These are phyloP conservation scores for Lomographa bimaculata DNA, from an alignment of 2,888 invertebrate species.

Conservation along the genomic window DNA sequence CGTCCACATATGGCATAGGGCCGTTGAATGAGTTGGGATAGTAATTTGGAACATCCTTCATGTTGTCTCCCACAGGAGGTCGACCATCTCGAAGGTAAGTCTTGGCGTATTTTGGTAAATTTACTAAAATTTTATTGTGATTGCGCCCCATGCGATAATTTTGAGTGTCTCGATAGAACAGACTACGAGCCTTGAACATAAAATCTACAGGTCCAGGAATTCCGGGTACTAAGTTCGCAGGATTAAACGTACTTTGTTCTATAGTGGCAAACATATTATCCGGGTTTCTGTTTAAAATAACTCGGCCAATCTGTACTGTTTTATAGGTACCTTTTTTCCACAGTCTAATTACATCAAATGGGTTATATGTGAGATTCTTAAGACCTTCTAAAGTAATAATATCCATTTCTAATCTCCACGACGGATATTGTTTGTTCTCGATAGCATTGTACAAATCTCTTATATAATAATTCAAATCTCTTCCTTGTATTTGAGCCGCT, in stretches of 20 bases:
- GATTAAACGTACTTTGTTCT: slow-evolving; percentile 56
- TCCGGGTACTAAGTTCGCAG: slow-evolving; percentile 64
- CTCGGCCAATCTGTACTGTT: slow-evolving; percentile 51
- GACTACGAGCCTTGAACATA: slow-evolving; percentile 51
- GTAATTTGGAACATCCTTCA: slow-evolving; percentile 95
- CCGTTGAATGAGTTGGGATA: slow-evolving; percentile 97
- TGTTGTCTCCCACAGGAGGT: slow-evolving; percentile 88
- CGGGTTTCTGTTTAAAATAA: slow-evolving; percentile 51
- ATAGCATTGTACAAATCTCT: slow-evolving; percentile 86
- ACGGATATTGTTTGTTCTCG: slow-evolving; percentile 38
- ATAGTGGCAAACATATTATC: slow-evolving; percentile 54
- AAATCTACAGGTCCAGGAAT: slow-evolving; percentile 60
- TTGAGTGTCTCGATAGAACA: slow-evolving; percentile 57
- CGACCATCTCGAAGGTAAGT: slow-evolving; percentile 74
- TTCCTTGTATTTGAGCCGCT: slow-evolving; percentile 85
- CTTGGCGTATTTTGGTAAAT: slow-evolving; percentile 51
- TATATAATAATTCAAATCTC: slow-evolving; percentile 92
- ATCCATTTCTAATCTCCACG: slow-evolving; percentile 65
- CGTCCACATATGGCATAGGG: slow-evolving; percentile 86
- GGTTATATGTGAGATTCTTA: slow-evolving; percentile 51
- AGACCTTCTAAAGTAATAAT: slow-evolving; percentile 51
- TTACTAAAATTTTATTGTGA: slow-evolving; percentile 55
- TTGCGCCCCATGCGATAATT: slow-evolving; percentile 60
- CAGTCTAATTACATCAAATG: slow-evolving; percentile 57
- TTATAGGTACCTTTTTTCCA: slow-evolving; percentile 65